These are phyloP conservation scores for Lymantria dispar DNA, from an alignment of 2,888 invertebrate species.

Conservation along the genomic window DNA sequence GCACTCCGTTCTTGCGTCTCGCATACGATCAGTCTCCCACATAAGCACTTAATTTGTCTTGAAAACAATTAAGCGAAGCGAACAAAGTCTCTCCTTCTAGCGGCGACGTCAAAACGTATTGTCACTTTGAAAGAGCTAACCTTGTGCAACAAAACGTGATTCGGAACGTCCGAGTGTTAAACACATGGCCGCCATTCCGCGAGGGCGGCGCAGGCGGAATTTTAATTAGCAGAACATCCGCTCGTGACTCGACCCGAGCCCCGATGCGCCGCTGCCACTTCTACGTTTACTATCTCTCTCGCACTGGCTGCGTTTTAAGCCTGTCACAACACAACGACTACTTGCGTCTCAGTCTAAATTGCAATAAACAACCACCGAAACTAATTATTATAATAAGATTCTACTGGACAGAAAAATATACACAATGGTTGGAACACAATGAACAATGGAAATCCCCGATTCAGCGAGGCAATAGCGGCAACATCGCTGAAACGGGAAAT, in stretches of 20 bases:
- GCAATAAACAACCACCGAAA: constrained; percentile 41
- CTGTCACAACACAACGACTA: constrained; percentile 39
- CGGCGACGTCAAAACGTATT: constrained; percentile 53
- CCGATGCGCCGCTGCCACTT: constrained; percentile 75
- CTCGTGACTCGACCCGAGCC: constrained; percentile 71
- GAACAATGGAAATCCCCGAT: constrained; percentile 65
- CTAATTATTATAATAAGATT: constrained; percentile 51
- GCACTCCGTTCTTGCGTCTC: constrained; percentile 55
- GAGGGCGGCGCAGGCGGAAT: constrained; percentile 83
- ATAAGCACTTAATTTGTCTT: constrained; percentile 55
- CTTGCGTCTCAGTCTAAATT: constrained; percentile 37
- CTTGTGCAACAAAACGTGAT: constrained; percentile 78
- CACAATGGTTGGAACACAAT: constrained; percentile 46
- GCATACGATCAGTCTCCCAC: constrained; percentile 65
- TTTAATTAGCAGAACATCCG: constrained; percentile 83
- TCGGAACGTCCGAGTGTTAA: constrained; percentile 76
- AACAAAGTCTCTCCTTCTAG: constrained; percentile 51
- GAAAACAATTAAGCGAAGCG: constrained; percentile 53
- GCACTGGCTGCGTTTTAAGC: constrained; percentile 39
- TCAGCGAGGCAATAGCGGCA: constrained; percentile 58
- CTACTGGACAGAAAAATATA: constrained; percentile 38
- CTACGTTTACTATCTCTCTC: constrained; percentile 60
- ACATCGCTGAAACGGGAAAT: constrained; percentile 73
- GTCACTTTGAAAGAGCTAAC: constrained; percentile 68
- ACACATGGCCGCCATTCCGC: constrained; percentile 82